Conservation (phyloP, 2,113 vertebrate species). For the Lepisosteus osseus region DNA sequence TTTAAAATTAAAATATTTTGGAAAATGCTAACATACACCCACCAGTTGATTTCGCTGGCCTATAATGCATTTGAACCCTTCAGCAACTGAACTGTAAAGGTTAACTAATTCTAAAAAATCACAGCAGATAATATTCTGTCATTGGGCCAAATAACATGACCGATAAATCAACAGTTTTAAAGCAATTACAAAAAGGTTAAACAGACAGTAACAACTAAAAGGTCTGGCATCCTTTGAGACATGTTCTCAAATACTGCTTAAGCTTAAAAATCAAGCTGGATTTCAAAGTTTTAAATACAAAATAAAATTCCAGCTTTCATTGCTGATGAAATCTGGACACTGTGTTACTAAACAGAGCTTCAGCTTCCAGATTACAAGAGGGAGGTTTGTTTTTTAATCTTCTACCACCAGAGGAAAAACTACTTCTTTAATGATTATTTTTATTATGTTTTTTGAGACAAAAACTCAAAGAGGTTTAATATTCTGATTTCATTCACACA, state of each 20-base stretch:
- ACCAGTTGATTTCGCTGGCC: constrained; percentile 36
- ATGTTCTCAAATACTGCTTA: too few species aligned
- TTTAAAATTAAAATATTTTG: constrained; percentile 20
- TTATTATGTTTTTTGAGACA: too few species aligned
- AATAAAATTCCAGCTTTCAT: constrained; percentile 18
- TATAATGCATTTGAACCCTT: constrained; percentile 44
- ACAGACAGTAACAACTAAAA: too few species aligned
- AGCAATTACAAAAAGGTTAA: too few species aligned
- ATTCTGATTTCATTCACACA: too few species aligned
- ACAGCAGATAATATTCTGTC: constrained; percentile 59
- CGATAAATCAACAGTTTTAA: constrained; percentile 24
- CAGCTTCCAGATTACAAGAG: constrained; percentile 27
- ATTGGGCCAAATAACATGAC: constrained; percentile 36
- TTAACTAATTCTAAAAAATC: constrained; percentile 69
- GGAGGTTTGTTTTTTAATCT: too few species aligned
- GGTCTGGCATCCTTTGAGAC: too few species aligned
- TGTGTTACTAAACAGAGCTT: constrained; percentile 32
- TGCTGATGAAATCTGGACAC: constrained; percentile 24
- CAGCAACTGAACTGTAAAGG: constrained; percentile 56
- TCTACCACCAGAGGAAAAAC: too few species aligned
- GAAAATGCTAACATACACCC: constrained; percentile 39
- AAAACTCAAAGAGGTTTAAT: too few species aligned
- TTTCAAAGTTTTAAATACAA: neutral
- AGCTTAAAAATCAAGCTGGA: too few species aligned
- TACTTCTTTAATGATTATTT: too few species aligned